Evolutionary conservation across 2,888 invertebrate species (phyloP).

Genomic region (Drosophila mulleri): DNA sequence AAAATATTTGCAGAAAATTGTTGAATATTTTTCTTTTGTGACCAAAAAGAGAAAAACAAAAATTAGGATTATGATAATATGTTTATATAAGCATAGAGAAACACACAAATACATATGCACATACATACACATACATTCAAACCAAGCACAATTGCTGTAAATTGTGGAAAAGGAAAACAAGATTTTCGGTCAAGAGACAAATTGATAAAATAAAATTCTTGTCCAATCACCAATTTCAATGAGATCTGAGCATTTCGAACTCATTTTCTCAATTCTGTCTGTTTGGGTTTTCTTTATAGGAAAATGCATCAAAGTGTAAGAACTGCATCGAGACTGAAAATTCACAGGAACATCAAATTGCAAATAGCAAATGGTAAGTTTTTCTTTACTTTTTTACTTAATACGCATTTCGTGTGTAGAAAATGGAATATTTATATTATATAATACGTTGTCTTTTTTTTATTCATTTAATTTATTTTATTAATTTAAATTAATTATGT

Average conservation of each 20-base stretch:
- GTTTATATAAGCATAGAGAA: slow-evolving; percentile 2
- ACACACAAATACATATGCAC: neutral
- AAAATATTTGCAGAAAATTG: slow-evolving; percentile 33
- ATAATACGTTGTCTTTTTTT: too few relatives aligned
- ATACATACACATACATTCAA: neutral
- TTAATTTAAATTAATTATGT: too few relatives aligned
- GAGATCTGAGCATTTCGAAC: neutral
- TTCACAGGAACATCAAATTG: neutral
- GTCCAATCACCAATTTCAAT: neutral
- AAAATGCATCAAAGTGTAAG: neutral
- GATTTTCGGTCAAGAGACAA: slow-evolving; percentile 4
- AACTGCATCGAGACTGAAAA: slow-evolving; percentile 1
- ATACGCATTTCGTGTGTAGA: neutral
- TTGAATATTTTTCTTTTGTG: neutral
- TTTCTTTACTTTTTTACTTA: neutral
- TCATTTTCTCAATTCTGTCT: neutral
- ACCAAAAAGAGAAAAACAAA: neutral
- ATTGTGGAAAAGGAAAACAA: neutral
- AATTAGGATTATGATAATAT: slow-evolving; percentile 20
- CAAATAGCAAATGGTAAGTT: slow-evolving; percentile 16
- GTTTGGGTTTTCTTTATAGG: neutral
- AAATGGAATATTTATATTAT: neutral
- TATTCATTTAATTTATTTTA: too few relatives aligned
- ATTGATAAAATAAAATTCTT: neutral
- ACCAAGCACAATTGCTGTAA: neutral